Base-by-base conservation (phyloP, 1,140 invertebrate species). In the Spodoptera frugiperda region DNA sequence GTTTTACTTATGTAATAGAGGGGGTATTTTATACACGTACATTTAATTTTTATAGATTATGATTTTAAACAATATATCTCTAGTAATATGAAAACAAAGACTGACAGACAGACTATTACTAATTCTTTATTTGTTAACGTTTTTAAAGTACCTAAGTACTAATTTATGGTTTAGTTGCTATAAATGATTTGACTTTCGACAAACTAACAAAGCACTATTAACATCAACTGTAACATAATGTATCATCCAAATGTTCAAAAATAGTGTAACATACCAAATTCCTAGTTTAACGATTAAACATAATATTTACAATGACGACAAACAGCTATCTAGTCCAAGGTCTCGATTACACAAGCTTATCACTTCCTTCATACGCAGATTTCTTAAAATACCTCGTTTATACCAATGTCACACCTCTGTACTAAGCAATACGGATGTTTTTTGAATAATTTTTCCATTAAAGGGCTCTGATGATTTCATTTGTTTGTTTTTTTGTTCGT, bases 331-430 rank as follows among this genome's bases (percentile, higher is more conserved):
- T 67, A 67, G 63, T 48, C 8, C 63, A 67, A 67, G 63, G 63
- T 25, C 63, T 1, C 15, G 63, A 67, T 67, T 67, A 67, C 63
- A 46, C 63, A 67, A 67, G 6, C 9, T 49, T 67, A 67, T 67
- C 63, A 10, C 44, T 67, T 67, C 63, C 63, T 67, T 21, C 17
- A 67, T 67, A 67, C 2, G 21, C 12, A 49, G 39, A 67, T 67
- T 49, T 19, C 15, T 67, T 49, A n/a, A 49, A 46, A 48, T 67
- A 67, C 63, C 12, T 4, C 17, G 5, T n/a, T 4, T 67, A n/a
- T 21, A 21, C n/a, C 63, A 67, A 46, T 67, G 39, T 67, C 48
- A 67, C n/a, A 39, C 33, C 9, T 39, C 33, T 39, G 33, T 39
- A 39, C 33, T 39, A 10, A 4, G 33, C 30, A n/a, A 44, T 44